Evolutionary conservation across 2,888 invertebrate species (phyloP), one percentile per base, ranked within the genome.

Genomic region (Calameuta idolon): DNA sequence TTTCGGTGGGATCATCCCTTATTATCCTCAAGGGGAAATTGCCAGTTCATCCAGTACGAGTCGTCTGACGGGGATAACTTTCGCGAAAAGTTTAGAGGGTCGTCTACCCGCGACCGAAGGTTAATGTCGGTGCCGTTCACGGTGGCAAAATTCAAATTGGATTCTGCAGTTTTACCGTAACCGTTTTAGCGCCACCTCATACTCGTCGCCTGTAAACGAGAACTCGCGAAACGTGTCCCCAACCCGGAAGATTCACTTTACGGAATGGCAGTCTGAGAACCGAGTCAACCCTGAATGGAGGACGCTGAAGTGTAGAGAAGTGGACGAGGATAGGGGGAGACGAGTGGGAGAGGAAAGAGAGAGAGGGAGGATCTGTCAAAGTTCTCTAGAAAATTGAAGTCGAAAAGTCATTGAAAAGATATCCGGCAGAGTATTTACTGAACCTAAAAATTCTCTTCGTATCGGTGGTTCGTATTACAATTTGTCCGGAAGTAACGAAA

Each of bases 211-310:
- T 55, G 55, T 23, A 75, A 71, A 69, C 73, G 73, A 71, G 55
- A 73, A 71, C 31, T 73, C 69, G 73, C 30, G 35, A 68, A 75
- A 79, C 69, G 76, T 80, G 76, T 80, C 77, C 78, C 77, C 77
- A 79, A 79, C 69, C 77, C 74, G 12, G 73, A 23, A 79, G 73
- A 81, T 83, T 79, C 78, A 82, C 80, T 77, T 79, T 79, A 69
- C 23, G 73, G 40, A 55, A 34, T 33, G 75, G 23, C 11, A 37
- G 75, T n/a, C 40, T n/a, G 75, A 75, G n/a, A 31, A 40, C 15
- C n/a, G 5, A 55, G 55, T 9, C 9, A 23, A 5, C 55, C 55
- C 55, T 9, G 75, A n/a, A 75, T n/a, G 75, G 9, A 30, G 33
- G 31, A 68, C 4, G 82, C 71, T 79, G 79, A 73, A 80, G 40